Evolutionary conservation across 1,140 invertebrate species (phyloP), one percentile per base, ranked within the genome.

Genomic region (Bombus haemorrhoidalis): DNA sequence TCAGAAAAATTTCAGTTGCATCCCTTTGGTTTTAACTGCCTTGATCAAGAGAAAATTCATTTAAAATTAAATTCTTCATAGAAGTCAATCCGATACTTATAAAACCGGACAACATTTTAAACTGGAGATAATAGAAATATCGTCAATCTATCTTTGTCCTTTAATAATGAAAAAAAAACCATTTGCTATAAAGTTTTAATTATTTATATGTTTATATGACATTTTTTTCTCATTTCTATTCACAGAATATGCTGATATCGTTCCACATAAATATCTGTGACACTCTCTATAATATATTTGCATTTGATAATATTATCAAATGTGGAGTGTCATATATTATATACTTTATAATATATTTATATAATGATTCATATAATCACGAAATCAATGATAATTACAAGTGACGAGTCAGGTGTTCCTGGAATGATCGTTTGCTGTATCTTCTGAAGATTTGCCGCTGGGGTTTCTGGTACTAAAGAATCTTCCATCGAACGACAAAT

Each of bases 321-420:
- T n/a, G n/a, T n/a, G n/a, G n/a, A n/a, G n/a, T n/a, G n/a, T n/a
- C n/a, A n/a, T n/a, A n/a, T n/a, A n/a, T n/a, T n/a, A n/a, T n/a
- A 47, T 64, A 64, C 3, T 13, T 64, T 6, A 64, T 64, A 64
- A 64, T 64, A 32, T 32, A 32, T 18, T 66, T 66, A 66, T 32
- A 32, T 66, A 8, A 18, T 66, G 6, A 32, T 32, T 66, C 6
- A 32, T 18, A 32, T 18, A 66, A 66, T 66, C n/a, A 66, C 1
- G 12, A 18, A 39, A 6, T 5, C 2, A 37, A 37, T 12, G 10
- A 77, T 66, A 88, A 59, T 86, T 85, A 93, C 92, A 28, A 89
- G 32, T 9, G 86, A 91, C 2, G 89, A 88, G 34, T 92, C 90
- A n/a, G 91, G 91, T 13, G 91, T 91, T 28, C 72, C 86, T 28